A percentile compares a stretch with the other conserved stretches of the same genome.
These are phyloP conservation scores for Eulemur albifrons DNA, from an alignment of 2,797 vertebrate species.

Conservation along the genomic window DNA sequence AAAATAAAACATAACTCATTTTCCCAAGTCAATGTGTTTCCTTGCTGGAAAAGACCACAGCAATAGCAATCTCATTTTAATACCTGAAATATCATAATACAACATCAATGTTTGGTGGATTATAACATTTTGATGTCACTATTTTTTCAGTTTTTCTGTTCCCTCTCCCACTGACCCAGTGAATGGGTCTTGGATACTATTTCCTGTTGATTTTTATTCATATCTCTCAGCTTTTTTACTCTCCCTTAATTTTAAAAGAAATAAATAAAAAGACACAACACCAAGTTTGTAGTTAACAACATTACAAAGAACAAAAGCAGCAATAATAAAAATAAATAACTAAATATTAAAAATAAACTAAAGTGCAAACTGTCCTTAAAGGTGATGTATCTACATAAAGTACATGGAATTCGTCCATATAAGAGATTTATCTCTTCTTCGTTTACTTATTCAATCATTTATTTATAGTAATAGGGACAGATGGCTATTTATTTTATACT, in stretches of 20 bases:
- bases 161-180: not conserved
- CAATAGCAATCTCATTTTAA: not conserved
- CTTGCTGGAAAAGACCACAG: not conserved
- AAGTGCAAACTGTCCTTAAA: not conserved
- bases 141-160: not conserved
- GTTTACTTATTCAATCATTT: not conserved
- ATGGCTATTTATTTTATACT: not conserved
- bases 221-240: not conserved
- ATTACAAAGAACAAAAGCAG: not conserved
- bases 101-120: not conserved
- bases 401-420: not conserved
- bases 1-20: conserved; percentile 19
- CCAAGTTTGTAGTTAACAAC: not conserved
- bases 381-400: not conserved
- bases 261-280: not conserved
- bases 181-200: not conserved
- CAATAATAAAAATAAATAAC: not conserved
- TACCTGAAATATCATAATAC: not conserved
- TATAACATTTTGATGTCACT: not conserved
- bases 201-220: not conserved
- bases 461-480: not conserved
- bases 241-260: not conserved
- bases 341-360: not conserved
- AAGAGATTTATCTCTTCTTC: not conserved
- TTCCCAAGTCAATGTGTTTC: not conserved